A percentile compares a stretch with the other conserved stretches of the same genome.
phyloP scores from a whole-genome alignment of 2,113 vertebrate species.

The Melanocharis versteri region DNA sequence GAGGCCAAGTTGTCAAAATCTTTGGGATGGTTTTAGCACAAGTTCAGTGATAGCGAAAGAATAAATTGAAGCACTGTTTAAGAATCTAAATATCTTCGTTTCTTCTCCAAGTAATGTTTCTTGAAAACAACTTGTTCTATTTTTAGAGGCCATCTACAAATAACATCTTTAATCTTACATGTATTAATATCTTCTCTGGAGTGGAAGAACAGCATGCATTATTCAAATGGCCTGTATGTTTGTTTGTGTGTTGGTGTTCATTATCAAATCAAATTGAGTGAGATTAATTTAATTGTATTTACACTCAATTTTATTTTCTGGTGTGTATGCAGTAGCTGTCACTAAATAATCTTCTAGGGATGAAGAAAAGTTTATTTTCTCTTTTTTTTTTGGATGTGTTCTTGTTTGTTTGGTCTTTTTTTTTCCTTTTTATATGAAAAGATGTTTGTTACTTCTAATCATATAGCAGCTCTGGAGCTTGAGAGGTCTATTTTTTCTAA shows the following conservation, averaged over 20 bases:
- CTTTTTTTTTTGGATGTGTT: rapidly evolving
- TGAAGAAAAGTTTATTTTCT: background rate
- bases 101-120: background rate
- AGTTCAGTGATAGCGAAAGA: background rate
- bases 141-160: background rate
- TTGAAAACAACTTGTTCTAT: background rate
- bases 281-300: background rate
- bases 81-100: background rate
- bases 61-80: background rate
- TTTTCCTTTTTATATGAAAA: background rate
- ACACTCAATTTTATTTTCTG: background rate
- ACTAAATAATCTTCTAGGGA: background rate
- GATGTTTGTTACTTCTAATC: background rate
- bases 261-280: background rate
- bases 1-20: background rate
- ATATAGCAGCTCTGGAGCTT: background rate
- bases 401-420: background rate
- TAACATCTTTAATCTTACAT: background rate
- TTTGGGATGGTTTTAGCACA: background rate
- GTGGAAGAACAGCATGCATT: background rate
- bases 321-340: background rate
- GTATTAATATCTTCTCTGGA: background rate
- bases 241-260: background rate
- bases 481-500: background rate
- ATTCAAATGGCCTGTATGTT: background rate